A percentile compares a stretch with the other conserved stretches of the same genome.
phyloP scores from a whole-genome alignment of 2,888 invertebrate species.

The Lycocerus yunnanus region DNA sequence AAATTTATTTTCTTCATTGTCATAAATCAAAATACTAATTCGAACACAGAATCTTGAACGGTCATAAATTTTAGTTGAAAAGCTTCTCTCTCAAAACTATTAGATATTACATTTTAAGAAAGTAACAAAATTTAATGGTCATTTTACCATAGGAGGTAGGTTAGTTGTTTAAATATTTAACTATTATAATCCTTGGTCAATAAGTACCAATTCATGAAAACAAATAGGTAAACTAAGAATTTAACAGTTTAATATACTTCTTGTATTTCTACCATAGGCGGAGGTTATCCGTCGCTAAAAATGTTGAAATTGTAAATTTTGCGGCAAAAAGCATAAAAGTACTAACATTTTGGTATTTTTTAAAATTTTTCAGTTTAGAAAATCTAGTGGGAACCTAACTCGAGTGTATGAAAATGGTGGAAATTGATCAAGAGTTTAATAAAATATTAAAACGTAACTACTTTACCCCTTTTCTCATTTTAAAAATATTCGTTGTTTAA shows the following conservation, averaged over 20 bases:
- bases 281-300: background rate
- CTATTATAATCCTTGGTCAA: background rate
- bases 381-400: background rate
- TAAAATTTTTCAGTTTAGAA: background rate
- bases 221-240: background rate
- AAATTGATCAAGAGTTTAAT: background rate
- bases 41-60: slow-evolving; percentile 1
- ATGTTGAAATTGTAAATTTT: background rate
- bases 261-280: background rate
- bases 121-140: slow-evolving; percentile 2
- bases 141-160: background rate
- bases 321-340: background rate
- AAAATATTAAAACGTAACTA: background rate
- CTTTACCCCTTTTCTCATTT: background rate
- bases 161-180: background rate
- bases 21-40: background rate
- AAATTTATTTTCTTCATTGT: background rate
- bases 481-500: background rate
- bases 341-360: background rate
- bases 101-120: slow-evolving; percentile 1
- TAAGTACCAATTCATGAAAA: background rate
- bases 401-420: background rate
- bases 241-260: background rate
- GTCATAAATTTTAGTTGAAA: background rate
- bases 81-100: background rate